A percentile compares a stretch with the other conserved stretches of the same genome.
These are phyloP conservation scores for Cantharis rustica DNA, from an alignment of 2,888 invertebrate genomes.

Conservation along the genomic window DNA sequence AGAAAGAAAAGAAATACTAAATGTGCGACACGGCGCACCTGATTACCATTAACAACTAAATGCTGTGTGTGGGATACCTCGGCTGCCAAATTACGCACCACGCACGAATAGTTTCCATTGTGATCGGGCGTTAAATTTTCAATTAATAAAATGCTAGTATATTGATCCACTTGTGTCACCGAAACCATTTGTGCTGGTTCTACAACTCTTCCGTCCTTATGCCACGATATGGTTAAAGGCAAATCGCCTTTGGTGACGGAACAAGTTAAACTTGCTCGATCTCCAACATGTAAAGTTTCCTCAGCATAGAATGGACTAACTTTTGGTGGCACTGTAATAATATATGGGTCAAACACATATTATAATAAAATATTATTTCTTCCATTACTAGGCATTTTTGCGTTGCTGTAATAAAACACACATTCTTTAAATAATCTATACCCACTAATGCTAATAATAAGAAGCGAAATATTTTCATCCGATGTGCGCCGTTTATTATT, in stretches of 20 bases:
- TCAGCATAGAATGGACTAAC: conserved; percentile 75
- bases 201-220: conserved; percentile 72
- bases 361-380: background rate
- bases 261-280: conserved; percentile 74
- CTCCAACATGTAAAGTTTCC: conserved; percentile 72
- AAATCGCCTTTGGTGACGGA: conserved; percentile 77
- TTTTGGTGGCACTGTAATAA: conserved; percentile 74
- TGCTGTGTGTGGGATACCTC: conserved; percentile 75
- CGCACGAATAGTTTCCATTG: conserved; percentile 79
- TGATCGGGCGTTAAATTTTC: conserved; percentile 76
- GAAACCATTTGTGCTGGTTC: conserved; percentile 66
- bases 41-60: conserved; percentile 78
- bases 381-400: background rate
- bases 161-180: conserved; percentile 75
- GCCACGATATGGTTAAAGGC: conserved; percentile 77
- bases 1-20: conserved; percentile 58
- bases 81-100: conserved; percentile 73
- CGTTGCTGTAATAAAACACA: background rate
- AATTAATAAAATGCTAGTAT: conserved; percentile 78
- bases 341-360: conserved; percentile 27
- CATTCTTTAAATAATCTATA: background rate
- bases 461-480: background rate
- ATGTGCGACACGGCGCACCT: conserved; percentile 55
- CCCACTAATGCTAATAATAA: background rate
- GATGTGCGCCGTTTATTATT: background rate